Evolutionary conservation across 2,888 invertebrate genomes (phyloP).

Genomic region (Tipula helvola): DNA sequence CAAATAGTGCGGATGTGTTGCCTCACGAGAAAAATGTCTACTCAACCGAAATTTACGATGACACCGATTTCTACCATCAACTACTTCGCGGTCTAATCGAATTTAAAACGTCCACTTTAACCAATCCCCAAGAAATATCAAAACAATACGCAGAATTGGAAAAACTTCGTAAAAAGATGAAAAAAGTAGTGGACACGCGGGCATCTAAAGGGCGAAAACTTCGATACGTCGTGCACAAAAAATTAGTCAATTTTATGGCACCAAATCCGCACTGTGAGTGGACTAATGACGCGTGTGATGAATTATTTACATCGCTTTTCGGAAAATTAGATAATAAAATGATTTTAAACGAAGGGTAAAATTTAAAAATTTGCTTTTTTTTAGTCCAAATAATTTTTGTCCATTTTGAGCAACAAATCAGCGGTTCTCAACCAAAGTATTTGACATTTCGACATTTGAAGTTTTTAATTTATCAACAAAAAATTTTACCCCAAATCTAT

Average conservation of each 20-base stretch:
- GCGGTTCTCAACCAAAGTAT: neutral
- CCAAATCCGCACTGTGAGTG: conserved; percentile 54
- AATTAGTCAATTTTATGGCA: conserved; percentile 85
- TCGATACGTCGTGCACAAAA: conserved; percentile 71
- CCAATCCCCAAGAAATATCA: conserved; percentile 74
- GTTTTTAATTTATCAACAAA: neutral
- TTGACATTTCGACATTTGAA: neutral
- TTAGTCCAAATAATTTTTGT: too few species aligned
- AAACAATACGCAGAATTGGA: conserved; percentile 87
- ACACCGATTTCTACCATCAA: conserved; percentile 95
- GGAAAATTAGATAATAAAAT: conserved; percentile 23
- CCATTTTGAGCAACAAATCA: too few species aligned
- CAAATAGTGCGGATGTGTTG: conserved; percentile 28
- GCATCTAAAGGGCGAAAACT: conserved; percentile 91
- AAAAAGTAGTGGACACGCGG: conserved; percentile 81
- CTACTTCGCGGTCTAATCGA: conserved; percentile 85
- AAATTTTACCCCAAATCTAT: neutral
- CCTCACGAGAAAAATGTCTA: conserved; percentile 35
- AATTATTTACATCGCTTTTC: conserved; percentile 72
- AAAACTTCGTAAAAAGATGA: conserved; percentile 82
- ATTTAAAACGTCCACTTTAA: conserved; percentile 69
- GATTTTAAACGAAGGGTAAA: neutral
- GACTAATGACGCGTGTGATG: conserved; percentile 67
- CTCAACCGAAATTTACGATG: conserved; percentile 83
- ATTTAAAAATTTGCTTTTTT: neutral